Evolutionary conservation across 2,888 invertebrate genomes (phyloP).

Genomic region (Meteorus colon): DNA sequence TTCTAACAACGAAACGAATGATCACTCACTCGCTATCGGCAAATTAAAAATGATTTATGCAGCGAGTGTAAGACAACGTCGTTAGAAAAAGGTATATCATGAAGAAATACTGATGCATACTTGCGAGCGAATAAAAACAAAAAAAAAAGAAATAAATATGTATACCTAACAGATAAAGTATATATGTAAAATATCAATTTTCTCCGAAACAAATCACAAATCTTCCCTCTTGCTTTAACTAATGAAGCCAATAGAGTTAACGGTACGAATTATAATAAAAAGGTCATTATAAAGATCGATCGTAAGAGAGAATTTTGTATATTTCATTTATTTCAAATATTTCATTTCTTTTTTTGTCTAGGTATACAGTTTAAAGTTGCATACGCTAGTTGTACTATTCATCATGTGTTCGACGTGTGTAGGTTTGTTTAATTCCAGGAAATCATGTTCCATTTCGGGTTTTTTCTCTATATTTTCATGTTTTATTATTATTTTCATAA

Average conservation of each 20-base stretch:
- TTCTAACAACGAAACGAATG: slow-evolving; percentile 23
- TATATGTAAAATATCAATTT: slow-evolving; percentile 13
- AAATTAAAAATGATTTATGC: not conserved
- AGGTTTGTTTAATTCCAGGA: slow-evolving; percentile 39
- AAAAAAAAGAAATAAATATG: slow-evolving; percentile 28
- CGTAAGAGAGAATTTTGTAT: slow-evolving; percentile 45
- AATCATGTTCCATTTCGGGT: slow-evolving; percentile 25
- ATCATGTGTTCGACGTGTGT: slow-evolving; percentile 50
- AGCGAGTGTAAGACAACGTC: slow-evolving; percentile 7
- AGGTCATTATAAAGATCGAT: slow-evolving; percentile 22
- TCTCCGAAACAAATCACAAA: not conserved
- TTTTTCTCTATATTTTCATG: slow-evolving; percentile 30
- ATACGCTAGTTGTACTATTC: slow-evolving; percentile 54
- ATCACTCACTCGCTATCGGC: slow-evolving; percentile 6
- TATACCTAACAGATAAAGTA: slow-evolving; percentile 20
- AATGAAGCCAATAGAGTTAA: not conserved
- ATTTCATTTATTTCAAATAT: slow-evolving; percentile 50
- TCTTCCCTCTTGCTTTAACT: not conserved
- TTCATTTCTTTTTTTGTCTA: slow-evolving; percentile 51
- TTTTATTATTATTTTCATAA: slow-evolving; percentile 24
- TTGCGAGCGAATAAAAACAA: not conserved
- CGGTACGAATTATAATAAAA: not conserved
- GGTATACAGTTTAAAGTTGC: slow-evolving; percentile 54
- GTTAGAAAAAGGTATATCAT: slow-evolving; percentile 22
- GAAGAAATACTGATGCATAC: not conserved